Evolutionary conservation across 2,113 vertebrate species (phyloP).

Genomic region (Regulus satrapa): DNA sequence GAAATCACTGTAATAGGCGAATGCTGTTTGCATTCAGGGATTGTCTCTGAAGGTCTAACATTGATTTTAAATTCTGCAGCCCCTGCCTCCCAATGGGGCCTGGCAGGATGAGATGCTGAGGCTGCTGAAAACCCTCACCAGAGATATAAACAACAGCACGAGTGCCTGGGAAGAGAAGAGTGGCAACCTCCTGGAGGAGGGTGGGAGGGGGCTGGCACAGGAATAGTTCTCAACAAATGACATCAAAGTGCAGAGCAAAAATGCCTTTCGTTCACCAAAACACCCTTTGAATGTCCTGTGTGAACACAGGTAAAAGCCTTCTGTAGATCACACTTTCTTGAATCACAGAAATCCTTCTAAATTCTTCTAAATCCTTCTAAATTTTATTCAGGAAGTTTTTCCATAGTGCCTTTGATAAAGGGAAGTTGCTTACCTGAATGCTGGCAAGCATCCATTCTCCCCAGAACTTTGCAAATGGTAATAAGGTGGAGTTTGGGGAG

Average conservation of each 20-base stretch:
- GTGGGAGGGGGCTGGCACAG: neutral
- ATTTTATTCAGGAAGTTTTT: neutral
- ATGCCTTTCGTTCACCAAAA: neutral
- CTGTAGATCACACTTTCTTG: neutral
- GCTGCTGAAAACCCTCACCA: neutral
- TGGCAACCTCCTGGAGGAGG: neutral
- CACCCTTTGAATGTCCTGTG: neutral
- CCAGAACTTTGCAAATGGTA: neutral
- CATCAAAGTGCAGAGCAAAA: neutral
- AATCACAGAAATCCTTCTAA: neutral
- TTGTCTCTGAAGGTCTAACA: neutral
- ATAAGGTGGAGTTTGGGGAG: neutral
- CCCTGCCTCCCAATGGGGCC: neutral
- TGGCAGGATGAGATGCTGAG: neutral
- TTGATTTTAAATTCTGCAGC: neutral
- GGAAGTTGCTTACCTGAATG: neutral
- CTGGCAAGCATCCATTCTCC: neutral
- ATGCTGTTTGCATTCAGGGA: neutral
- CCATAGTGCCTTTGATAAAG: neutral
- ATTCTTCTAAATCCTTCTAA: too few relatives aligned
- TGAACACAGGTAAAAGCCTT: neutral
- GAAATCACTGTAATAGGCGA: neutral
- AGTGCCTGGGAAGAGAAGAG: neutral
- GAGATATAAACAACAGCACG: neutral
- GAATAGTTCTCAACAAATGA: neutral